A percentile compares a stretch with the other conserved stretches of the same genome.
These are phyloP conservation scores for Netta rufina DNA, from an alignment of 2,797 vertebrate genomes.

Conservation along the genomic window DNA sequence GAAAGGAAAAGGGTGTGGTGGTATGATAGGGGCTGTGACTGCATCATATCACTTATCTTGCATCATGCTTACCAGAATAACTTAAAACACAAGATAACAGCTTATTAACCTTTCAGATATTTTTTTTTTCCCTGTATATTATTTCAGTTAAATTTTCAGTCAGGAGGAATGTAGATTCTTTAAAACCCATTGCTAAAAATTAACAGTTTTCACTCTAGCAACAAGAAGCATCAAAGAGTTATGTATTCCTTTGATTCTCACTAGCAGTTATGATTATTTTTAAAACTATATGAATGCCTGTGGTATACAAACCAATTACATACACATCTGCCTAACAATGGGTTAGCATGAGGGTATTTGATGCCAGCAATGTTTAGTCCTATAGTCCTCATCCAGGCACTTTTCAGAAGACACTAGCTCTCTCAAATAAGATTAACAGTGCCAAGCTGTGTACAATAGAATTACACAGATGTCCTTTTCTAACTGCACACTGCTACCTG, in stretches of 20 bases:
- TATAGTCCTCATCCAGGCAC: background rate
- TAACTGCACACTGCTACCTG: background rate
- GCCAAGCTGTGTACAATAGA: background rate
- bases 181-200: background rate
- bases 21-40: background rate
- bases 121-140: background rate
- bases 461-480: background rate
- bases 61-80: background rate
- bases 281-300: background rate
- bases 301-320: background rate
- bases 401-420: background rate
- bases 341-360: background rate
- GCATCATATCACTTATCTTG: background rate
- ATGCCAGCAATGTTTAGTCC: background rate
- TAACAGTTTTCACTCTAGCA: background rate
- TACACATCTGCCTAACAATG: background rate
- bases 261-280: background rate
- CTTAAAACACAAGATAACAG: background rate
- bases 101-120: background rate
- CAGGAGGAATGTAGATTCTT: background rate
- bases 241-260: background rate
- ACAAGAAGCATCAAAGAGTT: background rate
- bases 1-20: background rate
- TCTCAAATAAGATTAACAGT: background rate
- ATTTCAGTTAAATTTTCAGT: background rate